These are phyloP conservation scores for Brenthis hecate DNA, from an alignment of 2,888 invertebrate genomes.

Conservation along the genomic window DNA sequence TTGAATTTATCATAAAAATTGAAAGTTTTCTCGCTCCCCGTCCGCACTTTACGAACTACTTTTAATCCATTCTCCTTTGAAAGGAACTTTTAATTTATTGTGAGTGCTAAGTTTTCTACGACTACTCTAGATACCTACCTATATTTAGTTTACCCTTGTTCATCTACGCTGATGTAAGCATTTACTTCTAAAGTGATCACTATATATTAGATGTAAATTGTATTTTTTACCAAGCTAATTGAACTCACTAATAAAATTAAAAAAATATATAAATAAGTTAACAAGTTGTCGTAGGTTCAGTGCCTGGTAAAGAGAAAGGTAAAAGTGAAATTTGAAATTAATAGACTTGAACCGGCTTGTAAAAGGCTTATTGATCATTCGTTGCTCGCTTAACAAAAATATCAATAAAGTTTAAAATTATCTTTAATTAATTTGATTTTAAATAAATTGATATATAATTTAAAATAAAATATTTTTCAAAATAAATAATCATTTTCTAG, in stretches of 20 bases:
- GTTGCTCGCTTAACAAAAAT: background rate
- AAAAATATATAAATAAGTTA: background rate
- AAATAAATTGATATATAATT: background rate
- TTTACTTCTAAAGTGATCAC: slow-evolving; percentile 55
- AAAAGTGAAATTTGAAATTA: slow-evolving; percentile 26
- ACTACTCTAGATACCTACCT: slow-evolving; percentile 65
- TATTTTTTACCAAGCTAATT: background rate
- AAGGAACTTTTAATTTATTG: slow-evolving; percentile 80
- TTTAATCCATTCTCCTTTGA: slow-evolving; percentile 79
- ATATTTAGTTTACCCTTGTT: slow-evolving; percentile 57
- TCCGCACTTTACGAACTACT: slow-evolving; percentile 73
- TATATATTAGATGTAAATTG: slow-evolving; percentile 1
- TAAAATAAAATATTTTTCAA: background rate
- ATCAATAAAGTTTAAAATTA: background rate
- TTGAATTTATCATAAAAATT: slow-evolving; percentile 82
- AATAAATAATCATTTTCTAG: background rate
- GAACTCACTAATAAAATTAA: background rate
- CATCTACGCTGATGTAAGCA: slow-evolving; percentile 65
- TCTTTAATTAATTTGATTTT: background rate
- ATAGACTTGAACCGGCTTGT: slow-evolving; percentile 21
- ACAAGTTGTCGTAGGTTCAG: slow-evolving; percentile 8
- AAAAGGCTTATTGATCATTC: slow-evolving; percentile 15
- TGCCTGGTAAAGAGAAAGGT: slow-evolving; percentile 24
- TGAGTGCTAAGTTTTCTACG: slow-evolving; percentile 76
- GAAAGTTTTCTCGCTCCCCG: slow-evolving; percentile 72